Conservation (phyloP, 2,888 invertebrate genomes). For the Agonopterix subpropinquella region DNA sequence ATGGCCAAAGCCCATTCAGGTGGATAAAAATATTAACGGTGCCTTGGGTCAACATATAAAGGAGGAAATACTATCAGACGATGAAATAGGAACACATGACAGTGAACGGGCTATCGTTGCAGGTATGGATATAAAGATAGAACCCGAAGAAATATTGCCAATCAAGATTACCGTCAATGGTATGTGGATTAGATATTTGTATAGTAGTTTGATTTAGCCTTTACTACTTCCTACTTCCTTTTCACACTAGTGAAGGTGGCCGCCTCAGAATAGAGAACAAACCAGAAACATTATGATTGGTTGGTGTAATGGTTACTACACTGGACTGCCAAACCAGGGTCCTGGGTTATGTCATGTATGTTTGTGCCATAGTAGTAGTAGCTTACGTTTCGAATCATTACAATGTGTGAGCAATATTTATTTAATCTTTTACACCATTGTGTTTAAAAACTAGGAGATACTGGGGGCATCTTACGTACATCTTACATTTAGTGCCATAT, state of each 20-base stretch:
- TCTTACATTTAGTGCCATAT: too few species aligned
- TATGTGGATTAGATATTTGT: slow-evolving; percentile 13
- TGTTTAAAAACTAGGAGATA: too few species aligned
- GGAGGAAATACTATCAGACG: slow-evolving; percentile 52
- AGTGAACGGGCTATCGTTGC: slow-evolving; percentile 14
- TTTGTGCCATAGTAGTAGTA: too few species aligned
- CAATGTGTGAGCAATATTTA: too few species aligned
- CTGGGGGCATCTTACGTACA: too few species aligned
- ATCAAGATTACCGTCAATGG: slow-evolving; percentile 36
- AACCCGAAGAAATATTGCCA: slow-evolving; percentile 47
- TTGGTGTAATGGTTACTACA: background rate
- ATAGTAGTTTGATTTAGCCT: background rate
- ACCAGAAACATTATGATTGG: background rate
- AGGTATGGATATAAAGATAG: slow-evolving; percentile 53
- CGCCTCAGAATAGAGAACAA: background rate
- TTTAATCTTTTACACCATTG: too few species aligned
- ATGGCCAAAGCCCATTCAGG: slow-evolving; percentile 61
- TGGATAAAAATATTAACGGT: slow-evolving; percentile 38
- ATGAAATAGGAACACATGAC: slow-evolving; percentile 32
- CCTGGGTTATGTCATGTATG: too few species aligned
- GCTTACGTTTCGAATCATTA: too few species aligned
- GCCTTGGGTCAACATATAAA: slow-evolving; percentile 44
- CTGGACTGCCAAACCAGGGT: too few species aligned
- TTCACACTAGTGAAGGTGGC: too few species aligned
- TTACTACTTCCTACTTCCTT: too few species aligned